Evolutionary conservation across 30 jellyfish, hydroid and myxozoan genomes (phyloP).

Genomic region (Cassiopea andromeda): DNA sequence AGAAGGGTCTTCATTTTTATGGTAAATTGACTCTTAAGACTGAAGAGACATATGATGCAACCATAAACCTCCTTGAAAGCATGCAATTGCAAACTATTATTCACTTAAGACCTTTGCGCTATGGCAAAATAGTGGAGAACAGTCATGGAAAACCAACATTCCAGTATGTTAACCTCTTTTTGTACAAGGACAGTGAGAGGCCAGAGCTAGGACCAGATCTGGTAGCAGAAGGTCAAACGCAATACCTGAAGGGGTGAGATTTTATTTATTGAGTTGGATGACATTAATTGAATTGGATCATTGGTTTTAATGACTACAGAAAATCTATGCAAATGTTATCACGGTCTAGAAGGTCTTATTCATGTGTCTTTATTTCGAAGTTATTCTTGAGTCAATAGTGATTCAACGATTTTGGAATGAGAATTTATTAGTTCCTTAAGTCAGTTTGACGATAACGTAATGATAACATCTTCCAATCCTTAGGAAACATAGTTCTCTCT

Average conservation of each 20-base stretch:
- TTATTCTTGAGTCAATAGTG: not conserved
- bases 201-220: conserved; percentile 48
- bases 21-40: conserved; percentile 33
- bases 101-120: conserved; percentile 9
- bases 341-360: not conserved
- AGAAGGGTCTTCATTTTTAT: conserved; percentile 40
- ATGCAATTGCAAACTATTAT: conserved; percentile 20
- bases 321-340: not conserved
- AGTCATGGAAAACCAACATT: conserved; percentile 20
- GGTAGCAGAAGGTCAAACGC: not conserved
- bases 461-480: too few relatives aligned
- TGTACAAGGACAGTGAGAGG: conserved; percentile 17
- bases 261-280: not conserved
- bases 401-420: not conserved
- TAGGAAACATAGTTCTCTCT: too few relatives aligned
- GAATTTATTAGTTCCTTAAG: not conserved
- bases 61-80: conserved; percentile 7
- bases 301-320: not conserved
- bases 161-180: conserved; percentile 30
- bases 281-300: too few relatives aligned
- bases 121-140: conserved; percentile 19
- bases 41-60: conserved; percentile 27
- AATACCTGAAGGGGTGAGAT: conserved; percentile 12
- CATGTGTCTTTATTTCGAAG: not conserved
- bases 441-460: too few relatives aligned